These are phyloP conservation scores for Andricus grossulariae DNA, from an alignment of 1,140 invertebrate species.

Conservation along the genomic window DNA sequence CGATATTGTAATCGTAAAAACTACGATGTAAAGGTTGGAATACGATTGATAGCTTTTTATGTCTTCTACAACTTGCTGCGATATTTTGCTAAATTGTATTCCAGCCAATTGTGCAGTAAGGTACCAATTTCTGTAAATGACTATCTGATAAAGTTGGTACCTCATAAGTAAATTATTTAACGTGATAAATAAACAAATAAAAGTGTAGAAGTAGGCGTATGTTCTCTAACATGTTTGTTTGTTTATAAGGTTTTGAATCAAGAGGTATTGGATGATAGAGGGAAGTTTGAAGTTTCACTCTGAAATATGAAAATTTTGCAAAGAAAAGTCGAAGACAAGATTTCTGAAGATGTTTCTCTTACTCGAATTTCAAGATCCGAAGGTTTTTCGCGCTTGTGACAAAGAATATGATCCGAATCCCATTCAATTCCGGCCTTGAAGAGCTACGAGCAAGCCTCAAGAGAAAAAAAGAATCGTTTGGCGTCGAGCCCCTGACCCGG, in stretches of 20 bases:
- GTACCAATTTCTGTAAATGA: slow-evolving; percentile 23
- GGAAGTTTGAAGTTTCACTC: slow-evolving; percentile 76
- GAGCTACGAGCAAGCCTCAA: slow-evolving; percentile 66
- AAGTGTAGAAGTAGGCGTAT: slow-evolving; percentile 43
- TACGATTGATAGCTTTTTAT: slow-evolving; percentile 56
- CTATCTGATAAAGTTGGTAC: neutral
- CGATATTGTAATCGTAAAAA: slow-evolving; percentile 57
- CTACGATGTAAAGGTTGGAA: slow-evolving; percentile 72
- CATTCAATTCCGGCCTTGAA: slow-evolving; percentile 72
- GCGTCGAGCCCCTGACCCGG: slow-evolving; percentile 60
- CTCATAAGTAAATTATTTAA: slow-evolving; percentile 23
- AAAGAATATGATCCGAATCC: slow-evolving; percentile 76
- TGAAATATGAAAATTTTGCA: slow-evolving; percentile 73
- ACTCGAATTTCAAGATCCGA: slow-evolving; percentile 71
- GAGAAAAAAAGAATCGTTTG: slow-evolving; percentile 64
- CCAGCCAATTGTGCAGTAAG: slow-evolving; percentile 44
- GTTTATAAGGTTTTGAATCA: slow-evolving; percentile 78
- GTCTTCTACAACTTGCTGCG: slow-evolving; percentile 36
- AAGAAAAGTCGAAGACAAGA: slow-evolving; percentile 72
- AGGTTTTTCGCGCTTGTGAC: slow-evolving; percentile 74
- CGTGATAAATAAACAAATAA: slow-evolving; percentile 26
- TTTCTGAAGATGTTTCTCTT: slow-evolving; percentile 72
- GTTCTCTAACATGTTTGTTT: slow-evolving; percentile 76
- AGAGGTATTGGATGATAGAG: slow-evolving; percentile 78
- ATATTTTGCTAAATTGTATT: slow-evolving; percentile 58